Conservation (phyloP, 2,113 vertebrate genomes). For the Sialia sialis region DNA sequence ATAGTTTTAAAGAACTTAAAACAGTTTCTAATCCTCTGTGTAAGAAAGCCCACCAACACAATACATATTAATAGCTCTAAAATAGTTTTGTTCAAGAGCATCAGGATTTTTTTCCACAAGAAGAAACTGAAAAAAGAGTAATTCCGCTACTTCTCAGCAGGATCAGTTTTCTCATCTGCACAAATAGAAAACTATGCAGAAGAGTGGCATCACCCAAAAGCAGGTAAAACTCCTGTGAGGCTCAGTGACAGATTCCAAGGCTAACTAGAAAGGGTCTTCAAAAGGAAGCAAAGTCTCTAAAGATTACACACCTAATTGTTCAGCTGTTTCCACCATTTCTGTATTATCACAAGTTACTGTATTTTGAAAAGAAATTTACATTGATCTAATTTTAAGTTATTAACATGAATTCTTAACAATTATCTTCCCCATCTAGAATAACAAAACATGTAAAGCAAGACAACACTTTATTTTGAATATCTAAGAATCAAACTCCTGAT, state of each 20-base stretch:
- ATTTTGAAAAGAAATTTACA: background rate
- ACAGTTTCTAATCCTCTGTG: background rate
- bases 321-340: background rate
- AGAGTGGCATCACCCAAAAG: background rate
- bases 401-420: background rate
- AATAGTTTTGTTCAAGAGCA: background rate
- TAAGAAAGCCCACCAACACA: conserved; percentile 21
- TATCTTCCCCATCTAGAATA: background rate
- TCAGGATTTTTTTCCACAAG: background rate
- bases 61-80: background rate
- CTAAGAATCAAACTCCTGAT: background rate
- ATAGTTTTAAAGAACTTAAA: background rate
- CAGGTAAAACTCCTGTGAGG: background rate
- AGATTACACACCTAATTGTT: background rate
- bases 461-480: background rate
- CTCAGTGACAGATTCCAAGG: background rate
- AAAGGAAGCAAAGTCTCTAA: background rate
- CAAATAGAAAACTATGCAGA: background rate
- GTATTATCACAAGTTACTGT: background rate
- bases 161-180: background rate
- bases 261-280: background rate
- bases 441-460: background rate
- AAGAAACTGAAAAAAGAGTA: background rate
- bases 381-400: background rate
- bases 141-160: background rate